These are phyloP conservation scores for Cancer borealis DNA, from an alignment of 2,888 invertebrate species.

Conservation along the genomic window DNA sequence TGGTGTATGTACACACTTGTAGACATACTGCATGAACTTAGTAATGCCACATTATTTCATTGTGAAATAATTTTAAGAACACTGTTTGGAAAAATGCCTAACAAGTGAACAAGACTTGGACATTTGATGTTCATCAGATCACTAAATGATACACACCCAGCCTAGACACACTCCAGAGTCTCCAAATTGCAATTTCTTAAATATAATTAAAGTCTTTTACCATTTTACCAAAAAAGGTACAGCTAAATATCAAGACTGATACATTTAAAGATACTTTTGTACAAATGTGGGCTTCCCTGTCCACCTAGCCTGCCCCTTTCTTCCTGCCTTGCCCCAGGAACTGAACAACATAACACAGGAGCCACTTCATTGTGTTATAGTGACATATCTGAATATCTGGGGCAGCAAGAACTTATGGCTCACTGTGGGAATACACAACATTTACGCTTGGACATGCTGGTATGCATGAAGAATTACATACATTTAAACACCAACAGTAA, in stretches of 20 bases:
- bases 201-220: constrained; percentile 36
- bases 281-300: constrained; percentile 15
- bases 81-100: not conserved
- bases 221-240: not conserved
- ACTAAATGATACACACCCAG: not conserved
- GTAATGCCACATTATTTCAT: not conserved
- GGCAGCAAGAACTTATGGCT: not conserved
- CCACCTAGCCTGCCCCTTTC: not conserved
- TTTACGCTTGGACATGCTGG: constrained; percentile 32
- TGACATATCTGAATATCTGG: not conserved
- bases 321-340: not conserved
- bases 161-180: not conserved
- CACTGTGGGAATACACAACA: constrained; percentile 5
- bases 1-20: not conserved
- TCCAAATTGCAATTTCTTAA: constrained; percentile 28
- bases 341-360: not conserved
- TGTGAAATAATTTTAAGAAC: not conserved
- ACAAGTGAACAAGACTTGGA: not conserved
- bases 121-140: not conserved
- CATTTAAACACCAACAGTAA: constrained; percentile 37
- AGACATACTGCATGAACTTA: not conserved
- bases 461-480: constrained; percentile 20
- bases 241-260: not conserved
- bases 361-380: not conserved
- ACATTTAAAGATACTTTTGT: constrained; percentile 40